A percentile compares a stretch with the other conserved stretches of the same genome.
These are phyloP conservation scores for Acanthurus tractus DNA, from an alignment of 2,797 vertebrate species.

Conservation along the genomic window DNA sequence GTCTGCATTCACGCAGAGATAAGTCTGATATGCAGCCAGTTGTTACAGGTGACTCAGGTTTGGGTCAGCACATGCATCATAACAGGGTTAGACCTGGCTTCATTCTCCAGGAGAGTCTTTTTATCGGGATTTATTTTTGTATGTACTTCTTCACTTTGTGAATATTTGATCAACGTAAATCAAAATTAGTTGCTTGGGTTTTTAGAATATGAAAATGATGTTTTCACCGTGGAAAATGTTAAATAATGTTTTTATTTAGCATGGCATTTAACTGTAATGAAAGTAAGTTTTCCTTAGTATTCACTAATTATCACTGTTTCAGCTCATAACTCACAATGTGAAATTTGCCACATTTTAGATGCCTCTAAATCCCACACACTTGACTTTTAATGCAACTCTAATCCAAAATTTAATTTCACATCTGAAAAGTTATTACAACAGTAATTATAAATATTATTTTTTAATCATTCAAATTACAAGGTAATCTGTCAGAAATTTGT, in stretches of 20 bases:
- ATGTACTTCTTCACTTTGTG: neutral
- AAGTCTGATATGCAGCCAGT: neutral
- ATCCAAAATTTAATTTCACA: too few relatives aligned
- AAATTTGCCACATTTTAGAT: neutral
- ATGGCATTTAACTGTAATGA: neutral
- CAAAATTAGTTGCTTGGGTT: neutral
- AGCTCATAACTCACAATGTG: neutral
- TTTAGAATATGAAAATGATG: neutral
- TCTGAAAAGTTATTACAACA: too few relatives aligned
- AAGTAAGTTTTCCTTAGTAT: neutral
- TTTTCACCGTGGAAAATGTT: neutral
- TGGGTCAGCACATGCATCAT: neutral
- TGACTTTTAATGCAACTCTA: too few relatives aligned
- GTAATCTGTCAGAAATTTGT: too few relatives aligned
- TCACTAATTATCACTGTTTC: neutral
- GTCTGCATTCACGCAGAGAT: slow-evolving; percentile 7
- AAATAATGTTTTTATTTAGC: neutral
- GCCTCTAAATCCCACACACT: too few relatives aligned
- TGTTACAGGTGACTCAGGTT: slow-evolving; percentile 1
- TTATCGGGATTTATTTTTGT: neutral
- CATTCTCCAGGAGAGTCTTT: neutral
- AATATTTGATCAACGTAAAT: neutral
- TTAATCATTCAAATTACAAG: too few relatives aligned
- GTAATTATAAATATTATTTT: too few relatives aligned
- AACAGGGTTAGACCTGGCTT: neutral